phyloP scores from a whole-genome alignment of 2,797 vertebrate genomes.

The Aldrovandia affinis region DNA sequence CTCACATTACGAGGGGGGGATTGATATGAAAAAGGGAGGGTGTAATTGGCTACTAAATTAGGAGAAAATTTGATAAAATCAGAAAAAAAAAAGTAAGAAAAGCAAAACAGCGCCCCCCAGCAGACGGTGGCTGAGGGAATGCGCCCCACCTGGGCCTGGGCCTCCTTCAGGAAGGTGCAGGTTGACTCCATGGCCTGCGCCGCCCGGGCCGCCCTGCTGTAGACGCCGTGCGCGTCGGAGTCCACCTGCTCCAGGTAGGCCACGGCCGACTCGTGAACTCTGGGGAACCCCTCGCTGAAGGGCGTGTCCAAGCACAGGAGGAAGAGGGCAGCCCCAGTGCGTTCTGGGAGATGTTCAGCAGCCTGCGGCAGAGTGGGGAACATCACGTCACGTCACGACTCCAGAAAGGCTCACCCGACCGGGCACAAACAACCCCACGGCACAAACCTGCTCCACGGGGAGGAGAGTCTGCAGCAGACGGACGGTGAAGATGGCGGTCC shows the following conservation, averaged over 20 bases:
- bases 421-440: no score
- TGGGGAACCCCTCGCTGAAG: constrained; percentile 82
- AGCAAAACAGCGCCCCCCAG: neutral
- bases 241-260: constrained; percentile 93
- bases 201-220: constrained; percentile 77
- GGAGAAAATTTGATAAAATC: no score
- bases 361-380: no score
- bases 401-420: neutral
- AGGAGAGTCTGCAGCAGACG: constrained; percentile 86
- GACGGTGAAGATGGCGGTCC: constrained; percentile 80
- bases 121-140: neutral
- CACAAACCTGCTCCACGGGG: constrained; percentile 88
- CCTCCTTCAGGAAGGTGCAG: constrained; percentile 84
- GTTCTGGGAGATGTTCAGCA: constrained; percentile 78
- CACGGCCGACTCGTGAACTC: constrained; percentile 81
- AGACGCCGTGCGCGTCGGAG: constrained; percentile 83
- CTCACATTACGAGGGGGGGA: no score
- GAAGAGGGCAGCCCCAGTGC: constrained; percentile 79
- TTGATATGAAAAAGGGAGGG: no score
- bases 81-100: no score
- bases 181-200: constrained; percentile 86
- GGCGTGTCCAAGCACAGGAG: constrained; percentile 85
- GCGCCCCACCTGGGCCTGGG: constrained; percentile 78
- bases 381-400: neutral
- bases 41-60: no score